phyloP scores from a whole-genome alignment of 1,140 invertebrate genomes.

The Elysia chlorotica region DNA sequence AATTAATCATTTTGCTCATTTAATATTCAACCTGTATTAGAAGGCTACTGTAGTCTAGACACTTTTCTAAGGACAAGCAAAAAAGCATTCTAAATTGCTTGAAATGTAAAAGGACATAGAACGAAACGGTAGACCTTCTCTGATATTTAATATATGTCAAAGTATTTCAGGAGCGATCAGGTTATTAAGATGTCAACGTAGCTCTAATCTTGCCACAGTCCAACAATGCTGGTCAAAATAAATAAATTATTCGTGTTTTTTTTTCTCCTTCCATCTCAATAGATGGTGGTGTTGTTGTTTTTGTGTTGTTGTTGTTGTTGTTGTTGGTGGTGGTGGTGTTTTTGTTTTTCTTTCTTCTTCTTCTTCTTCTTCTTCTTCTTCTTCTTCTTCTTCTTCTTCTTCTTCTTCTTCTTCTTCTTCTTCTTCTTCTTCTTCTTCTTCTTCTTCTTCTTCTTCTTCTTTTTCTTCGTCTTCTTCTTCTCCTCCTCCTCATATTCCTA shows the following conservation, averaged over 20 bases:
- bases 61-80: too few species aligned
- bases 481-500: not conserved
- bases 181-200: too few species aligned
- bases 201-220: not conserved
- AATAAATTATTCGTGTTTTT: not conserved
- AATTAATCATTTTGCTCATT: too few species aligned
- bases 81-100: too few species aligned
- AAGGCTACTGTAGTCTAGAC: too few species aligned
- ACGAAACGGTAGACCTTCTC: too few species aligned
- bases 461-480: not conserved
- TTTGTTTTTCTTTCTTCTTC: not conserved
- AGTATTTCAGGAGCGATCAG: too few species aligned
- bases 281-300: not conserved
- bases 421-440: constrained; percentile 13
- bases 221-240: not conserved
- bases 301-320: not conserved
- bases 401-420: constrained; percentile 15
- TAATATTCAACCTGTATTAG: too few species aligned
- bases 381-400: not conserved
- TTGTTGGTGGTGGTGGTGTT: not conserved
- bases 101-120: too few species aligned
- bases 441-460: not conserved
- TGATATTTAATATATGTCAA: too few species aligned
- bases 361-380: not conserved
- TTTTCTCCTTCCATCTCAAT: not conserved